Evolutionary conservation across 2,797 vertebrate species (phyloP).

Genomic region (Tiaroga cobitis): DNA sequence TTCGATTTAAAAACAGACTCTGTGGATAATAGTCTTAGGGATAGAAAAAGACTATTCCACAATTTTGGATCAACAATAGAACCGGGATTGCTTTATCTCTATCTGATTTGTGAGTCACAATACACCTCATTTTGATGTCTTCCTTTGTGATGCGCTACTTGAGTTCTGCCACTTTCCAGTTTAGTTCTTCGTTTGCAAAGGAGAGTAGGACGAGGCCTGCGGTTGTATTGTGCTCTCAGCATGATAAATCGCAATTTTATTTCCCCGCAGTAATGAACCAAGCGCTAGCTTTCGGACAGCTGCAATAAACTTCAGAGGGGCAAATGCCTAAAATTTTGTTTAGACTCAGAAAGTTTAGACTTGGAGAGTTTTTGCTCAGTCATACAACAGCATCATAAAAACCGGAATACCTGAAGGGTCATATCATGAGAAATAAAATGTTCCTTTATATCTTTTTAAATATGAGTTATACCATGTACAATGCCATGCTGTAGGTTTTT

Average conservation of each 20-base stretch:
- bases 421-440: neutral
- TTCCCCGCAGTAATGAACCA: slow-evolving; percentile 8
- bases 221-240: neutral
- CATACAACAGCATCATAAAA: neutral
- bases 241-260: slow-evolving; percentile 2
- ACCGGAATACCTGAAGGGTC: too few species aligned
- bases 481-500: neutral
- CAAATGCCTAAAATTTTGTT: neutral
- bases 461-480: neutral
- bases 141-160: slow-evolving; percentile 1
- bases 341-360: neutral
- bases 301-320: slow-evolving; percentile 1
- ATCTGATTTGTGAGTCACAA: neutral
- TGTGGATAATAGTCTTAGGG: too few species aligned
- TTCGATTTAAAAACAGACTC: too few species aligned
- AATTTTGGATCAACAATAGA: neutral
- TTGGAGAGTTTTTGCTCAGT: neutral
- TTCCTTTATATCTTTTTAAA: neutral
- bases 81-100: neutral
- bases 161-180: neutral
- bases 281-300: neutral
- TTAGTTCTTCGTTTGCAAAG: neutral
- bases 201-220: neutral
- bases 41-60: too few species aligned
- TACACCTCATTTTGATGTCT: neutral